Evolutionary conservation across 2,113 vertebrate species (phyloP).

Genomic region (Carettochelys insculpta): DNA sequence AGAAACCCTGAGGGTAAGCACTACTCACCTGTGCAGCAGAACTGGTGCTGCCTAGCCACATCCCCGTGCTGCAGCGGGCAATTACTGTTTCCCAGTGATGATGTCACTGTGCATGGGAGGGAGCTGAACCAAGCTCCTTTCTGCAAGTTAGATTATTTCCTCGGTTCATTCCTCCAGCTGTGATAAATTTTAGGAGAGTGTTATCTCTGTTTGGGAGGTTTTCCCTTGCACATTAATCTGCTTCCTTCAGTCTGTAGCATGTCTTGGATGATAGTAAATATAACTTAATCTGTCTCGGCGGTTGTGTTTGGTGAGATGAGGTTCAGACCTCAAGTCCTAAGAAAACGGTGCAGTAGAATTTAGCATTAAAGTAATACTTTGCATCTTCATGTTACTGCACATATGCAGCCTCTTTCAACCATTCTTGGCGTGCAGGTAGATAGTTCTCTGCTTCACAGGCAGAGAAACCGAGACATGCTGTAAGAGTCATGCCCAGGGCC

Average conservation of each 20-base stretch:
- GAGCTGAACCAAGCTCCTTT: neutral
- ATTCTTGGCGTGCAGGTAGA: fast-evolving
- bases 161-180: neutral
- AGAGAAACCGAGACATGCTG: neutral
- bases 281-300: neutral
- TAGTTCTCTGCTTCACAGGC: neutral
- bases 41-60: neutral
- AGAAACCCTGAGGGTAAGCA: neutral
- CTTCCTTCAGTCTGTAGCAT: neutral
- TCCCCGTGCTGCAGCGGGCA: neutral
- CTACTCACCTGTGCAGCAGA: neutral
- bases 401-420: fast-evolving
- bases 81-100: fast-evolving
- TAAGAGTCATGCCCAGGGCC: fast-evolving
- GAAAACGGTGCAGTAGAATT: fast-evolving
- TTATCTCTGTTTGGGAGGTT: neutral
- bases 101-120: fast-evolving
- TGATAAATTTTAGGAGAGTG: neutral
- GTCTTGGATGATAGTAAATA: neutral
- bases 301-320: neutral
- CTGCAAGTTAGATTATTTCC: fast-evolving
- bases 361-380: neutral
- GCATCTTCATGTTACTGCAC: fast-evolving
- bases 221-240: neutral
- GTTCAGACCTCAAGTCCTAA: neutral